Evolutionary conservation across 1,140 invertebrate genomes (phyloP).

Genomic region (Drosophila pruinosa): DNA sequence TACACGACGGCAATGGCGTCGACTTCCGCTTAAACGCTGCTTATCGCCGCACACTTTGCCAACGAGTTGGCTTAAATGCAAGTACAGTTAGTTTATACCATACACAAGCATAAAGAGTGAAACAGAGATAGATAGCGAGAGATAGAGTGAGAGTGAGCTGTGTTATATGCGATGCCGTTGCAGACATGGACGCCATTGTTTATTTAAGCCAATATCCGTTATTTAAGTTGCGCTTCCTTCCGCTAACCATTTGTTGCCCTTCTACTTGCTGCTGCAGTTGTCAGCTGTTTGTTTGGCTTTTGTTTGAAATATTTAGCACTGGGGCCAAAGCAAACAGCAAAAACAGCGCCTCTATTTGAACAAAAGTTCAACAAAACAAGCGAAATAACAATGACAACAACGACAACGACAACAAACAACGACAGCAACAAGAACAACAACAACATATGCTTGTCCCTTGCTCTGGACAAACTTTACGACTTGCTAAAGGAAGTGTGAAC

Average conservation of each 20-base stretch:
- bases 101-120: background rate
- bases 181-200: slow-evolving; percentile 65
- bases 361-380: slow-evolving; percentile 63
- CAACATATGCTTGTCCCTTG: slow-evolving; percentile 40
- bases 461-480: slow-evolving; percentile 58
- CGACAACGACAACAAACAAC: slow-evolving; percentile 19
- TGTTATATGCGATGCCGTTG: slow-evolving; percentile 5
- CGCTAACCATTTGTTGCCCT: slow-evolving; percentile 58
- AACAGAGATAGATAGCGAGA: background rate
- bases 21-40: slow-evolving; percentile 43
- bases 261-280: slow-evolving; percentile 33
- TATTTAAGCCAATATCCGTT: slow-evolving; percentile 81
- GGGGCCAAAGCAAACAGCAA: slow-evolving; percentile 53
- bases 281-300: slow-evolving; percentile 75
- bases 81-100: slow-evolving; percentile 17
- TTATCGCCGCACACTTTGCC: slow-evolving; percentile 42
- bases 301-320: slow-evolving; percentile 77
- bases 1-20: background rate
- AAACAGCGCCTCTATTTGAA: slow-evolving; percentile 62
- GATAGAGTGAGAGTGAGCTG: slow-evolving; percentile 1
- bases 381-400: slow-evolving; percentile 30
- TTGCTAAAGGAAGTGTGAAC: slow-evolving; percentile 71
- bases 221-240: slow-evolving; percentile 80
- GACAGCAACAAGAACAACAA: slow-evolving; percentile 2
- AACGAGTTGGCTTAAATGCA: slow-evolving; percentile 30